Conservation (phyloP, 2,888 invertebrate genomes). For the Noctua comes region DNA sequence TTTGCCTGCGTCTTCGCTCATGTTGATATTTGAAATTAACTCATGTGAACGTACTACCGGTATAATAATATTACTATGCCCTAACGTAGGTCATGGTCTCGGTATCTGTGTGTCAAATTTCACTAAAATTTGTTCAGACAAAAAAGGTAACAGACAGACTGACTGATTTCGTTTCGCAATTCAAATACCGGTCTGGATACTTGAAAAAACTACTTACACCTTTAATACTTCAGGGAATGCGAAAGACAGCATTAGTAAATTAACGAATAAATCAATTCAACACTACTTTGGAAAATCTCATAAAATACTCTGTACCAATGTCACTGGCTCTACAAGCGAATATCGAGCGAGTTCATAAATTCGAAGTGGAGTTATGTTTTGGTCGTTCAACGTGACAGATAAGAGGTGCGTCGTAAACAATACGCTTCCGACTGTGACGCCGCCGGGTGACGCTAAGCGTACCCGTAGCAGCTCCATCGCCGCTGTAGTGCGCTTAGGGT, state of each 20-base stretch:
- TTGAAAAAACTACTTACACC: not conserved
- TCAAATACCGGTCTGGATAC: not conserved
- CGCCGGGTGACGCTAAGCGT: conserved; percentile 63
- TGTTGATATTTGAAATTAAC: not conserved
- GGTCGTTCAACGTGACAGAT: conserved; percentile 62
- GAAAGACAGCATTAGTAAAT: not conserved
- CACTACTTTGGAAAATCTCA: not conserved
- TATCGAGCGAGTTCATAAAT: conserved; percentile 49
- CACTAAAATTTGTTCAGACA: not conserved
- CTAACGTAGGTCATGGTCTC: not conserved
- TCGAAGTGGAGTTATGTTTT: conserved; percentile 53
- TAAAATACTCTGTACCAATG: not conserved
- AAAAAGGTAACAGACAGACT: not conserved
- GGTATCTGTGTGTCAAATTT: not conserved
- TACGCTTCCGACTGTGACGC: conserved; percentile 81
- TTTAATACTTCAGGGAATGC: not conserved
- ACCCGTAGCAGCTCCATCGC: conserved; percentile 1
- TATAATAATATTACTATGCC: not conserved
- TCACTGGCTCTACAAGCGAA: conserved; percentile 1
- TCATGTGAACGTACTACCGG: not conserved
- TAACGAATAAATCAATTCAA: not conserved
- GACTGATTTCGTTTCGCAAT: not conserved
- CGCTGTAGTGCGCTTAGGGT: not conserved
- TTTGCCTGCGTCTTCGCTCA: not conserved
- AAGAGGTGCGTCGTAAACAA: conserved; percentile 71